Evolutionary conservation across 1,140 invertebrate genomes (phyloP).

Genomic region (Caenorhabditis elegans): WBcel235 BX284605.5:10790001-10790500

Average conservation of each 20-base stretch:
- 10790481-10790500: too few species aligned
- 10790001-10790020: neutral
- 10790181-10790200: neutral
- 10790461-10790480: too few species aligned
- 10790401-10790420: too few species aligned
- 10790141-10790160: conserved; percentile 23
- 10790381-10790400: too few species aligned
- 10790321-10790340: too few species aligned
- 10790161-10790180: conserved; percentile 4
- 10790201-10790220: conserved; percentile 28
- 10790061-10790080: neutral
- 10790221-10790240: conserved; percentile 23
- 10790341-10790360: too few species aligned
- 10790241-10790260: neutral
- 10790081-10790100: neutral
- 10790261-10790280: neutral
- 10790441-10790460: too few species aligned
- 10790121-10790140: conserved; percentile 13
- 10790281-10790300: too few species aligned
- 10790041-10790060: neutral
- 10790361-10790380: too few species aligned
- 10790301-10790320: too few species aligned
- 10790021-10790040: neutral
- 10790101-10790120: conserved; percentile 17
- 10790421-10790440: too few species aligned